phyloP scores from a whole-genome alignment of 2,113 vertebrate species.

The Oncorhynchus tshawytscha region DNA sequence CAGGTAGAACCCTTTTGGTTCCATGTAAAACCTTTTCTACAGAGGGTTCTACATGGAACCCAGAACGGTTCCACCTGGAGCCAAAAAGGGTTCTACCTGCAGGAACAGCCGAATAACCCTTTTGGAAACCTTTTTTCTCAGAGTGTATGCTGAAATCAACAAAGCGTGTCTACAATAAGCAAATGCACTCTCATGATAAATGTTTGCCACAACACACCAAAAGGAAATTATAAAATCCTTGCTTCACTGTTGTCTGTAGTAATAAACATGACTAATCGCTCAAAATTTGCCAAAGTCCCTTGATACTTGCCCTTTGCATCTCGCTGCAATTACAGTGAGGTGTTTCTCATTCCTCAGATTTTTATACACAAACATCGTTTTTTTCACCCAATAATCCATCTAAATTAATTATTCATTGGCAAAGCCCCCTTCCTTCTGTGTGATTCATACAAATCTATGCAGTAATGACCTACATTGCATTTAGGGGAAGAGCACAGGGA shows the following conservation, averaged over 20 bases:
- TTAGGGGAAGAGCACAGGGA: constrained; percentile 20
- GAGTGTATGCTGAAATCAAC: neutral
- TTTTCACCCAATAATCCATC: constrained; percentile 66
- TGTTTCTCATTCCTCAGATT: constrained; percentile 80
- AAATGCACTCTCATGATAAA: constrained; percentile 36
- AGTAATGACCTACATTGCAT: constrained; percentile 62
- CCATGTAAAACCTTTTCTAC: no score
- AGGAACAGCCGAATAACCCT: no score
- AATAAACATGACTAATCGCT: constrained; percentile 90
- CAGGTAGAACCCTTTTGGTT: no score
- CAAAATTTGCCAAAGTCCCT: constrained; percentile 81
- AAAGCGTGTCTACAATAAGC: constrained; percentile 24
- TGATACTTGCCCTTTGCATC: constrained; percentile 84
- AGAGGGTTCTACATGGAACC: no score
- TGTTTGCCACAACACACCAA: constrained; percentile 54
- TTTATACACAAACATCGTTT: constrained; percentile 87
- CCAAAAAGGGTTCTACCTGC: no score
- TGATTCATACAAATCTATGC: constrained; percentile 44
- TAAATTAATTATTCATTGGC: constrained; percentile 89
- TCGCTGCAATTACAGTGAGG: constrained; percentile 77
- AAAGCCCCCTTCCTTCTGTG: constrained; percentile 20
- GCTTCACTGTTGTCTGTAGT: constrained; percentile 78
- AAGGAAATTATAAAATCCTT: constrained; percentile 74
- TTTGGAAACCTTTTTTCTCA: no score
- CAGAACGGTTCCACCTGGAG: no score